Evolutionary conservation across 1,140 invertebrate species (phyloP), one percentile per base, ranked within the genome.

Genomic region (Gryllus bimaculatus): DNA sequence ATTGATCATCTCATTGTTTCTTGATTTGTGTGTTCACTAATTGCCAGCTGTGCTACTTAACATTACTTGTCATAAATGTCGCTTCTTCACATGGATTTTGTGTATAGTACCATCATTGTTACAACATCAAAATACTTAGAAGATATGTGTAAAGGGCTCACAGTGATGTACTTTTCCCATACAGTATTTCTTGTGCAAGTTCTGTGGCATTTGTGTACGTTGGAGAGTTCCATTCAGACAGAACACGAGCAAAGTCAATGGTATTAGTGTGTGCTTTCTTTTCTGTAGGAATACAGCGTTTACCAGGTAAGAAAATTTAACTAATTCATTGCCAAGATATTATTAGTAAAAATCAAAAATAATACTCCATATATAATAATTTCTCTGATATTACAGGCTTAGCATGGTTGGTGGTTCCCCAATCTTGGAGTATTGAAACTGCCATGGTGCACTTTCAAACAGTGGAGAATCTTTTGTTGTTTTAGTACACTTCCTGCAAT

Each of bases 401-500:
- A 47, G 79, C 79, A 0, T 80, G 79, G 79, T 13, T 73, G 15
- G 75, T 80, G 7, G 78, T 80, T 20, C 79, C 79, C 6, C 79
- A 78, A n/a, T 18, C 76, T 10, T 78, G 76, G 76, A 47, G 8
- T 54, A 8, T 78, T 8, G 20, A 75, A n/a, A 49, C 20, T 80
- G 21, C 76, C 47, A 26, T n/a, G 75, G 48, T 75, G 75, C 49
- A 80, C 66, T 39, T 80, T 76, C 78, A 77, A 79, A 20, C 75
- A 73, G 0, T 81, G 81, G 81, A 66, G 81, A 12, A 48, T 81
- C 13, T 80, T n/a, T 80, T 48, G 80, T 79, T 7, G 73, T 66
- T 39, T n/a, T 80, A 21, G 76, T 79, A 74, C 79, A 12, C 8
- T 80, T 7, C 77, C 74, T 18, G 74, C 74, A 26, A 13, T 78